These are phyloP conservation scores for Drosophila azteca DNA, from an alignment of 1,140 invertebrate species.

Conservation along the genomic window DNA sequence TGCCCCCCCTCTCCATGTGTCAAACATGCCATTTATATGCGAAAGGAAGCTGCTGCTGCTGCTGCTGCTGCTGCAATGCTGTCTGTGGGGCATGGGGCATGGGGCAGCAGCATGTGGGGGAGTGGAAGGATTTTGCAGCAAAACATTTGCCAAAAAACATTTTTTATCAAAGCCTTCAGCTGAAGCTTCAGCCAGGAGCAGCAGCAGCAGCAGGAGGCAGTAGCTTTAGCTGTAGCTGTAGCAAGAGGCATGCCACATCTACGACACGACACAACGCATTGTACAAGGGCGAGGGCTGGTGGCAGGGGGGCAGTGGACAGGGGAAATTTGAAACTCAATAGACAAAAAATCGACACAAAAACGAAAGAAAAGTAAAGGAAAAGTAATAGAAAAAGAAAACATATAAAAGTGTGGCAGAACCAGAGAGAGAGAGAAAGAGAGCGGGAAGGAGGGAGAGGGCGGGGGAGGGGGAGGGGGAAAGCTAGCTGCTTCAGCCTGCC, in stretches of 20 bases:
- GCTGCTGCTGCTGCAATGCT: constrained; percentile 62
- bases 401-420: constrained; percentile 1
- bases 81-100: constrained; percentile 30
- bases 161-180: constrained; percentile 81
- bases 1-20: constrained; percentile 49
- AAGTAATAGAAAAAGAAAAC: constrained; percentile 79
- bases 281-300: constrained; percentile 33
- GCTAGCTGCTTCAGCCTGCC: constrained; percentile 21
- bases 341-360: constrained; percentile 59
- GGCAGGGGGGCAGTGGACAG: too few species aligned
- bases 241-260: not conserved
- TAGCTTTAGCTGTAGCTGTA: not conserved
- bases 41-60: constrained; percentile 41
- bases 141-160: constrained; percentile 72
- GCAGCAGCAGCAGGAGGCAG: constrained; percentile 22
- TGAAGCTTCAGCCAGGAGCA: constrained; percentile 47
- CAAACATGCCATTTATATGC: constrained; percentile 81
- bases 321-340: constrained; percentile 81
- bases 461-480: too few species aligned
- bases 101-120: constrained; percentile 1
- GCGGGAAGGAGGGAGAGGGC: too few species aligned
- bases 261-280: constrained; percentile 55
- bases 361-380: constrained; percentile 48
- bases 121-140: constrained; percentile 66
- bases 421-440: too few species aligned